Evolutionary conservation across 37 sponge, comb jelly and placozoan species (phyloP).

Genomic region (Beroe ovata): DNA sequence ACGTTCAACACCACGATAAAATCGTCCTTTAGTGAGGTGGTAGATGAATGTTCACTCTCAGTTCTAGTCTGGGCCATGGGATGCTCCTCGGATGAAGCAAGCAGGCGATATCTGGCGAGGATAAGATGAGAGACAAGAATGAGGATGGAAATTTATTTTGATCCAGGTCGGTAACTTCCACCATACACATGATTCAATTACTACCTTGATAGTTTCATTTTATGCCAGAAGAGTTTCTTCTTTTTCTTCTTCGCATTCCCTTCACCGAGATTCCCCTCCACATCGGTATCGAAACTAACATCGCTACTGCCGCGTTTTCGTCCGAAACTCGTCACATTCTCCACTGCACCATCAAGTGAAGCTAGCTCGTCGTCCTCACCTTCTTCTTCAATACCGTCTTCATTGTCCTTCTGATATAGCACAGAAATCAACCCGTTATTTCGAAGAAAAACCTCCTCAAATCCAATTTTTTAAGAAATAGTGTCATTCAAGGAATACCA

Average conservation of each 20-base stretch:
- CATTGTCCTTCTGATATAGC: background rate
- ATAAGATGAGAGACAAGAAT: too few relatives aligned
- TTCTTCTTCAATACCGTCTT: background rate
- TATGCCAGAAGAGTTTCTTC: conserved; percentile 57
- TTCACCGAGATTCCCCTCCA: background rate
- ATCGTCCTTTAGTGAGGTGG: conserved; percentile 14
- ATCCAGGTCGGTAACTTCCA: too few relatives aligned
- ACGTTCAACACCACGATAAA: conserved; percentile 42
- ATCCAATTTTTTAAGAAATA: too few relatives aligned
- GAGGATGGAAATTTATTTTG: too few relatives aligned
- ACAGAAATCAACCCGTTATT: too few relatives aligned
- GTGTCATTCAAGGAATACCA: too few relatives aligned
- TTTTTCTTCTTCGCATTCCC: conserved; percentile 31
- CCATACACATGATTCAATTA: too few relatives aligned
- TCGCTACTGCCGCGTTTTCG: background rate
- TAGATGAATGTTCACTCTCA: background rate
- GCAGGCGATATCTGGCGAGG: background rate
- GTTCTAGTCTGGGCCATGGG: background rate
- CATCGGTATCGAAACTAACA: background rate
- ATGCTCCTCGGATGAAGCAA: background rate
- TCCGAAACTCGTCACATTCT: background rate
- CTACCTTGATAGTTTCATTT: conserved; percentile 2
- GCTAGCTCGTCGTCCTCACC: background rate
- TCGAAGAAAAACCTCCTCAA: too few relatives aligned
- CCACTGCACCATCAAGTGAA: background rate